phyloP scores from a whole-genome alignment of 2,888 invertebrate species.

The Tiliacea citrago region DNA sequence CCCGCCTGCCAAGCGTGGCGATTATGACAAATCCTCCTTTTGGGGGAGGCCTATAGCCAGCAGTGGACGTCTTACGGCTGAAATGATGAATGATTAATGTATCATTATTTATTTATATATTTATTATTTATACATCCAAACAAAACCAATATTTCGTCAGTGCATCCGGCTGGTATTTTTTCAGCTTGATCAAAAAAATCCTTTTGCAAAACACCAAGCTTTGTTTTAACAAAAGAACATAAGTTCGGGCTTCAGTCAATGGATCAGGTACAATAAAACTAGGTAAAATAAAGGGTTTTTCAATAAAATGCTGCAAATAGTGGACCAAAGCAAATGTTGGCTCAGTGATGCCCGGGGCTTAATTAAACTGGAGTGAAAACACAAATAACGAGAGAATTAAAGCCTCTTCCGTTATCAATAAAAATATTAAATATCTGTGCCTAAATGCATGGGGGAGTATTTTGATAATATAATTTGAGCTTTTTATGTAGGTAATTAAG shows the following conservation, averaged over 20 bases:
- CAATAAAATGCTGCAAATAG: slow-evolving; percentile 53
- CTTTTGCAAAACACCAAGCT: neutral
- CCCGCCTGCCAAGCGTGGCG: no score
- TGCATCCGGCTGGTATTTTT: neutral
- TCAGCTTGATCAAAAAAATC: neutral
- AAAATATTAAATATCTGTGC: slow-evolving; percentile 17
- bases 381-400: slow-evolving; percentile 57
- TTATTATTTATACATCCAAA: neutral
- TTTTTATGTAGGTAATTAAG: neutral
- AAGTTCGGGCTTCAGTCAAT: slow-evolving; percentile 19
- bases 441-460: neutral
- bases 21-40: no score
- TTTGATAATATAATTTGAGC: neutral
- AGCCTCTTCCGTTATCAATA: slow-evolving; percentile 30
- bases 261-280: slow-evolving; percentile 16
- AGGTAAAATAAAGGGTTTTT: slow-evolving; percentile 35
- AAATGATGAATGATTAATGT: no score
- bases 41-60: no score
- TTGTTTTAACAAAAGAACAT: slow-evolving; percentile 17
- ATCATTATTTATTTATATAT: no score
- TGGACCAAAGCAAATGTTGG: slow-evolving; percentile 59
- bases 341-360: slow-evolving; percentile 51
- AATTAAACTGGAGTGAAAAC: slow-evolving; percentile 65
- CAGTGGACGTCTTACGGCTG: no score
- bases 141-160: neutral